phyloP scores from a whole-genome alignment of 2,888 invertebrate genomes.

The Polymixis flavicincta region DNA sequence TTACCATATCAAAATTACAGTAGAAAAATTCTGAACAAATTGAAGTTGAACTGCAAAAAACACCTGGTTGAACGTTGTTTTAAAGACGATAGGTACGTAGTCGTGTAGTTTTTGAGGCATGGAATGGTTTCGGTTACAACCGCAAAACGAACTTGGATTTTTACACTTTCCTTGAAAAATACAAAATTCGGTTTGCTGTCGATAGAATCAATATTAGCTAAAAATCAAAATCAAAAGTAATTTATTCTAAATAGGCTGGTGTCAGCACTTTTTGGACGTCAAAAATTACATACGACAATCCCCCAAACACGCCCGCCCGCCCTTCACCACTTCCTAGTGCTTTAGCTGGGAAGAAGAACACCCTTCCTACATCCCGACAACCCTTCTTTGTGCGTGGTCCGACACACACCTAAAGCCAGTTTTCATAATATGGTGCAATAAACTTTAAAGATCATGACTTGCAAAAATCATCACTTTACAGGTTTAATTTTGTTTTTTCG shows the following conservation, averaged over 20 bases:
- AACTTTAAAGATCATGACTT: slow-evolving; percentile 12
- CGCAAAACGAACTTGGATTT: background rate
- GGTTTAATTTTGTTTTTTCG: background rate
- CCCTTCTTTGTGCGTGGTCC: background rate
- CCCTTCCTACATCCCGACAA: background rate
- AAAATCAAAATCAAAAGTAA: no score
- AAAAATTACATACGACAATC: no score
- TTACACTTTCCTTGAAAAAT: background rate
- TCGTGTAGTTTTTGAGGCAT: background rate
- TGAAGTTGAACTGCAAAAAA: background rate
- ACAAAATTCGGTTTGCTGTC: background rate
- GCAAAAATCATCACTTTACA: slow-evolving; percentile 12
- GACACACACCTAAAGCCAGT: background rate
- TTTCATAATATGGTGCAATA: slow-evolving; percentile 20
- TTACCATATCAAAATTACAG: background rate
- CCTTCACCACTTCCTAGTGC: no score
- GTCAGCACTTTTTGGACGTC: no score
- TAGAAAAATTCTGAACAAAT: background rate
- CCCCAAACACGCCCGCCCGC: no score
- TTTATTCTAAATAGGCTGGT: no score
- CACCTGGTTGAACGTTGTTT: background rate
- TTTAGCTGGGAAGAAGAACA: no score
- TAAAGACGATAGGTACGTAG: background rate
- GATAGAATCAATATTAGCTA: background rate
- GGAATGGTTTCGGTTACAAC: background rate